These are phyloP conservation scores for Gymnogyps californianus DNA, from an alignment of 2,113 vertebrate genomes.

Conservation along the genomic window DNA sequence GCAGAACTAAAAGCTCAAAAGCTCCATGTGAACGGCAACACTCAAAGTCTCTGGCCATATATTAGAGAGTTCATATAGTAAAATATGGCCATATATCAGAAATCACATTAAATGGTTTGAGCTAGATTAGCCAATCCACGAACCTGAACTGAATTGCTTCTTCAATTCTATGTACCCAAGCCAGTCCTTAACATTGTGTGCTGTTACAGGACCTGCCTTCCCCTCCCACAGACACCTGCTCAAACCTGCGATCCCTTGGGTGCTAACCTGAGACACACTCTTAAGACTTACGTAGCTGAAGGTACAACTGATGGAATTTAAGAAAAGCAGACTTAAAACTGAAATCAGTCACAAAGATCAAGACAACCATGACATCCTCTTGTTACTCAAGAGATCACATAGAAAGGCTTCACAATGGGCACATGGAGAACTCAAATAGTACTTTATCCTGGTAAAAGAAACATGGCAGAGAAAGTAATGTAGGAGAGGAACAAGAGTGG, in stretches of 20 bases:
- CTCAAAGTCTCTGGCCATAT: background rate
- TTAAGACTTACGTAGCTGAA: background rate
- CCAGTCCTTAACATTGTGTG: rapidly evolving
- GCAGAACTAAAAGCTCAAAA: background rate
- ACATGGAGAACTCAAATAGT: background rate
- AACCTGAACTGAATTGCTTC: background rate
- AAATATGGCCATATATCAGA: background rate
- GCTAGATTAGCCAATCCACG: background rate
- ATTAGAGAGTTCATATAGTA: background rate
- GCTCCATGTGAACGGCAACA: background rate
- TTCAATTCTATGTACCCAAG: background rate
- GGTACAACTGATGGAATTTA: background rate
- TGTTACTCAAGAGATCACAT: background rate
- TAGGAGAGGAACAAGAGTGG: background rate
- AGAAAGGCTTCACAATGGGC: background rate
- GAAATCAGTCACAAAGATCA: background rate
- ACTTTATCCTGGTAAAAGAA: background rate
- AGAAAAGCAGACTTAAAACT: background rate
- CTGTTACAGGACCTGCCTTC: background rate
- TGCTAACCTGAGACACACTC: background rate
- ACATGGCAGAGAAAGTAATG: background rate
- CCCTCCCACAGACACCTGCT: background rate
- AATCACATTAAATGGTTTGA: background rate
- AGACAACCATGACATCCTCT: background rate
- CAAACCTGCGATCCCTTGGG: background rate